A percentile compares a stretch with the other conserved stretches of the same genome.
These are phyloP conservation scores for Linyphia triangularis DNA, from an alignment of 2,888 invertebrate species.

Conservation along the genomic window DNA sequence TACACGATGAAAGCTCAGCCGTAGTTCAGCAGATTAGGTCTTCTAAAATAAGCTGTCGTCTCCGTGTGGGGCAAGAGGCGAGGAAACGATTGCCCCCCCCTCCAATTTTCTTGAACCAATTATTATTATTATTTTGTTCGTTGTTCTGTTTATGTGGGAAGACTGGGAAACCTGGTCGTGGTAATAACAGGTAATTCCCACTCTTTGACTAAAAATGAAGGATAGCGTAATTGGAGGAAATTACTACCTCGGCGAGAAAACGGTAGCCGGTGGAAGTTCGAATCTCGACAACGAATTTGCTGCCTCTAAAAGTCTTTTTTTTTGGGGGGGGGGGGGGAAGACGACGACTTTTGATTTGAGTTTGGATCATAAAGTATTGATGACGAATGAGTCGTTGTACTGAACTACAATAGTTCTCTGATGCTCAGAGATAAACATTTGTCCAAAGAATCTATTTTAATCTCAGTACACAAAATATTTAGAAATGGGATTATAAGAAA, in stretches of 20 bases:
- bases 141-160: neutral
- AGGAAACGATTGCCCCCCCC: conserved; percentile 49
- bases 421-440: too few species aligned
- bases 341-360: too few species aligned
- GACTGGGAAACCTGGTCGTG: conserved; percentile 52
- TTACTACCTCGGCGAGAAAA: conserved; percentile 9
- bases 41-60: conserved; percentile 48
- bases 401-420: too few species aligned
- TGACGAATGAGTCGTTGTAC: too few species aligned
- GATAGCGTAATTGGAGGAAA: conserved; percentile 17
- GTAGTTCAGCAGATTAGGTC: conserved; percentile 14
- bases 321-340: too few species aligned
- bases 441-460: too few species aligned
- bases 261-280: conserved; percentile 7
- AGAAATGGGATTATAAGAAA: too few species aligned
- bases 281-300: too few species aligned
- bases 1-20: conserved; percentile 24
- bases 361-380: too few species aligned
- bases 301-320: too few species aligned
- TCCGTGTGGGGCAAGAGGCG: conserved; percentile 47
- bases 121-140: conserved; percentile 74
- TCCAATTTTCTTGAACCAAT: conserved; percentile 55
- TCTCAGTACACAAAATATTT: too few species aligned
- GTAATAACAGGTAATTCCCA: conserved; percentile 68
- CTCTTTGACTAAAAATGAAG: conserved; percentile 36